Evolutionary conservation across 2,113 vertebrate genomes (phyloP), one percentile per base, ranked within the genome.

Genomic region (Mormyrus lacerda): DNA sequence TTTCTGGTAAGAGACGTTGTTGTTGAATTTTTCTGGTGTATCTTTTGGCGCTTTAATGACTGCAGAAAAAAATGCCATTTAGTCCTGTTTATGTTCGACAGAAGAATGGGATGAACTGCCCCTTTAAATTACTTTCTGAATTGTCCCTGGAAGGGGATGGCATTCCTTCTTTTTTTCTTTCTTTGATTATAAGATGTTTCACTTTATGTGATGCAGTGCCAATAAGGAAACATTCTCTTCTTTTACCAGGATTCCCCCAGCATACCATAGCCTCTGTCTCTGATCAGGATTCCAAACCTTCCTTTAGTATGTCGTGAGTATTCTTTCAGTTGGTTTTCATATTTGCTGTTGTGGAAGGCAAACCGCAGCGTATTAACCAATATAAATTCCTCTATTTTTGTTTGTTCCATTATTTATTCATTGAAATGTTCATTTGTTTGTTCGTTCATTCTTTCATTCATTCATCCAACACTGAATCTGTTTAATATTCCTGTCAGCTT

Each of bases 261-360:
- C 98, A 98, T 90, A 96, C 94, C 42, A 88, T 97, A 10, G 95
- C 96, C 55, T 97, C 95, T 87, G 89, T 96, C 0, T 95, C 94
- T 47, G 97, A 99, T 92, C 97, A 97, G 92, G 97, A 99, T 89
- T 96, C 97, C 91, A 98, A 97, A 89, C 98, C 98, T 0, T 98
- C 98, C 10, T 99, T 99, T 92, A 99, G 98, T 94, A 98, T 99
- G 98, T 95, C 95, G 97, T 99, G 94, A 97, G 98, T 98, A 79
- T 73, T 44, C 9, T 7, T 55, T 85, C 55, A 1, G n/a, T 47
- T 45, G 44, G 19, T 88, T 73, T n/a, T 76, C 13, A 4, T 79
- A 42, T 65, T 47, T 47, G 24, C 21, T 73, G 44, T 31, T n/a
- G 39, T 42, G 39, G 19, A 47, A 31, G 5, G 55, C 13, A 79